A percentile compares a stretch with the other conserved stretches of the same genome.
These are phyloP conservation scores for Ispidina picta DNA, from an alignment of 2,797 vertebrate species.

Conservation along the genomic window DNA sequence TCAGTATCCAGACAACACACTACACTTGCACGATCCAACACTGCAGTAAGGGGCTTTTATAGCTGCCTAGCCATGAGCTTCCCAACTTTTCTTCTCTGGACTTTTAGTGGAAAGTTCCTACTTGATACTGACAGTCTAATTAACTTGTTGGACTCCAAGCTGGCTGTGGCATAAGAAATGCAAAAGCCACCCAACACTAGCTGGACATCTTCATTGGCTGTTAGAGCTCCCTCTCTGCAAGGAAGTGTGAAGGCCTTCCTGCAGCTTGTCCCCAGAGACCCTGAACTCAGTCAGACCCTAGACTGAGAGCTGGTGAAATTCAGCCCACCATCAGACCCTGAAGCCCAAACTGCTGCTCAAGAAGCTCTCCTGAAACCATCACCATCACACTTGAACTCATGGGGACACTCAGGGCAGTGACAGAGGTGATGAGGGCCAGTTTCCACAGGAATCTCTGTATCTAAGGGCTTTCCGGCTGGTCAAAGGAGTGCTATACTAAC, in stretches of 20 bases:
- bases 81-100: not conserved
- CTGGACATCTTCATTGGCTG: fast-evolving
- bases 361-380: not conserved
- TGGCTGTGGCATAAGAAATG: not conserved
- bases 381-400: not conserved
- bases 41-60: not conserved
- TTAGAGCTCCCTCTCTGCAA: not conserved
- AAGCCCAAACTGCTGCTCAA: not conserved
- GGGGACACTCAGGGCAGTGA: not conserved
- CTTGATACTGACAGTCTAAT: not conserved
- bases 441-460: not conserved
- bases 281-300: not conserved
- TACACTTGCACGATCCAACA: fast-evolving
- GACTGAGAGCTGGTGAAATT: not conserved
- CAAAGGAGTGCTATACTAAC: fast-evolving
- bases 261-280: not conserved
- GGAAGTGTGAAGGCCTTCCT: not conserved
- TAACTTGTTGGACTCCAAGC: not conserved
- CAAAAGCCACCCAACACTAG: not conserved
- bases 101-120: not conserved
- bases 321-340: not conserved
- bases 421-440: not conserved
- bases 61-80: not conserved
- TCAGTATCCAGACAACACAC: fast-evolving
- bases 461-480: not conserved